phyloP scores from a whole-genome alignment of 92 coral and sea anemone species.

The Metridium senile region DNA sequence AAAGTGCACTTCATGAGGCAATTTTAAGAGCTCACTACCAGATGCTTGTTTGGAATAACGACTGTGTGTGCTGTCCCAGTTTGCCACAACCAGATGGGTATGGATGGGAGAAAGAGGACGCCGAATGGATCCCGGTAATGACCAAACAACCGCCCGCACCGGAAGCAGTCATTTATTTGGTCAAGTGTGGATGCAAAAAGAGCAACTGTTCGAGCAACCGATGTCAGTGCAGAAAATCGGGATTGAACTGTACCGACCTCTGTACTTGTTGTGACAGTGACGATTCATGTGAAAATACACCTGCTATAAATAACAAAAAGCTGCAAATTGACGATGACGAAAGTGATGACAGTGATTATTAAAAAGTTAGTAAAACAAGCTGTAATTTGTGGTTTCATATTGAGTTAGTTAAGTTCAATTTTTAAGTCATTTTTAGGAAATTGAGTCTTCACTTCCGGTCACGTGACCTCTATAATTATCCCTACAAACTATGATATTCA shows the following conservation, averaged over 20 bases:
- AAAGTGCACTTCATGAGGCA: slow-evolving; percentile 21
- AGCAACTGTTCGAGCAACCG: neutral
- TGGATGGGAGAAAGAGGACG: slow-evolving; percentile 42
- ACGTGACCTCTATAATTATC: too few relatives aligned
- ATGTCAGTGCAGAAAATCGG: neutral
- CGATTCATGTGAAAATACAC: neutral
- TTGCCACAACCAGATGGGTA: slow-evolving; percentile 46
- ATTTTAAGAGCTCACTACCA: slow-evolving; percentile 31
- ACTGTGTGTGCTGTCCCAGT: slow-evolving; percentile 36
- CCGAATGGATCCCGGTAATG: slow-evolving; percentile 38
- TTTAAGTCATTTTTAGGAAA: too few relatives aligned
- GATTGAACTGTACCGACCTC: slow-evolving; percentile 8
- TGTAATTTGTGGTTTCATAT: too few relatives aligned
- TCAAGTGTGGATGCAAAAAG: neutral
- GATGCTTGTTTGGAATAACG: slow-evolving; percentile 23
- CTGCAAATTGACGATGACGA: neutral
- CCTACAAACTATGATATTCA: too few relatives aligned
- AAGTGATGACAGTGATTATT: neutral
- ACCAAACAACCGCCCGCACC: neutral
- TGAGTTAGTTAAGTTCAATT: too few relatives aligned
- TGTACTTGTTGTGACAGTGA: neutral
- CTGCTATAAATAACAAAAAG: neutral
- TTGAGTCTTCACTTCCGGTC: too few relatives aligned
- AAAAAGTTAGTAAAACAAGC: too few relatives aligned
- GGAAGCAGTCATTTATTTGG: neutral